These are phyloP conservation scores for Amblyjoppa fuscipennis DNA, from an alignment of 2,888 invertebrate species.

Conservation along the genomic window DNA sequence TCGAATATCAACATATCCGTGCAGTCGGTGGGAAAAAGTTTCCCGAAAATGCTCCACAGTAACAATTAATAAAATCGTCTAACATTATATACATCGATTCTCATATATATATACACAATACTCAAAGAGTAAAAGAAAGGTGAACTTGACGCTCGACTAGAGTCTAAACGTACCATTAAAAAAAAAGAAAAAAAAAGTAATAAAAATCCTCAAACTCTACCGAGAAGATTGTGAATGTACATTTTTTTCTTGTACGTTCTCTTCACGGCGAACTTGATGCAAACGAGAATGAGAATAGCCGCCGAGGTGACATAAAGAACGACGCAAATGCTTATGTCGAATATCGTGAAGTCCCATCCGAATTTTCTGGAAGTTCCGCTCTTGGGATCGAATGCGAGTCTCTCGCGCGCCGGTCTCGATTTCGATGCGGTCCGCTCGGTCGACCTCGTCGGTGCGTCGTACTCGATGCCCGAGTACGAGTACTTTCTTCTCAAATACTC, in stretches of 20 bases:
- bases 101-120: slow-evolving; percentile 42
- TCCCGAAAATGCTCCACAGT: background rate
- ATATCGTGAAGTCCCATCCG: slow-evolving; percentile 87
- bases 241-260: slow-evolving; percentile 91
- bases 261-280: slow-evolving; percentile 91
- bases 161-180: slow-evolving; percentile 41
- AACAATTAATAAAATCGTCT: slow-evolving; percentile 15
- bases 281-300: slow-evolving; percentile 90
- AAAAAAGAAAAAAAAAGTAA: slow-evolving; percentile 2
- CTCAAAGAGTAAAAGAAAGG: slow-evolving; percentile 11
- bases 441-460: slow-evolving; percentile 25
- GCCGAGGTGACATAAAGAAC: slow-evolving; percentile 91
- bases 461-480: slow-evolving; percentile 74
- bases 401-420: slow-evolving; percentile 14
- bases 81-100: slow-evolving; percentile 41
- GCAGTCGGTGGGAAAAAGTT: slow-evolving; percentile 26
- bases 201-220: slow-evolving; percentile 87
- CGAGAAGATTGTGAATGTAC: slow-evolving; percentile 90
- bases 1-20: background rate
- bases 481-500: slow-evolving; percentile 88
- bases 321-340: slow-evolving; percentile 92
- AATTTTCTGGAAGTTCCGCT: slow-evolving; percentile 72
- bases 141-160: slow-evolving; percentile 40
- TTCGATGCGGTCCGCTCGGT: background rate
- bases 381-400: slow-evolving; percentile 52